Conservation (phyloP, 2,113 vertebrate species). For the Caracal caracal region DNA sequence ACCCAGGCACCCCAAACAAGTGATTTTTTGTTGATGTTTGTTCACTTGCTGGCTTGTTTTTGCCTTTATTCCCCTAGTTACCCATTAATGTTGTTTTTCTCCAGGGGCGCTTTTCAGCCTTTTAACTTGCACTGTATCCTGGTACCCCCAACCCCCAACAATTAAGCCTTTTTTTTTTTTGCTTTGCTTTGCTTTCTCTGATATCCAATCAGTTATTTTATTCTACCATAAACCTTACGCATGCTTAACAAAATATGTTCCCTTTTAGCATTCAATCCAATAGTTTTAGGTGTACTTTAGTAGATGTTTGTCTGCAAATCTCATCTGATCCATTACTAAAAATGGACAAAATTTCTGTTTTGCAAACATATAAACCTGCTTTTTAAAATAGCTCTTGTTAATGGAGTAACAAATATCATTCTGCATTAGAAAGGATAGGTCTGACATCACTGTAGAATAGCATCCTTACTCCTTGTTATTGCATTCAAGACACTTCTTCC, state of each 20-base stretch:
- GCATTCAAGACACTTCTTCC: neutral
- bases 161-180: neutral
- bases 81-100: neutral
- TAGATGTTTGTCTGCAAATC: neutral
- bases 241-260: neutral
- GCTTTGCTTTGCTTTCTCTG: neutral
- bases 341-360: neutral
- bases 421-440: neutral
- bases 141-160: neutral
- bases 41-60: neutral
- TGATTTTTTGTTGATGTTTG: neutral
- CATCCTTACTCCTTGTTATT: neutral
- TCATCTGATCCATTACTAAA: neutral
- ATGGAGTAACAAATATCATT: neutral
- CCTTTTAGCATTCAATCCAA: neutral
- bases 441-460: neutral
- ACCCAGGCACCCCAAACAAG: too few relatives aligned
- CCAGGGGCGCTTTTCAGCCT: neutral
- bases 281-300: neutral
- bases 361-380: neutral
- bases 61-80: neutral
- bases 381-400: neutral
- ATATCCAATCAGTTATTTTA: neutral
- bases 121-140: neutral
- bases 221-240: neutral